A percentile compares a stretch with the other conserved stretches of the same genome.
phyloP scores from a whole-genome alignment of 2,113 vertebrate genomes.

The Mola mola region DNA sequence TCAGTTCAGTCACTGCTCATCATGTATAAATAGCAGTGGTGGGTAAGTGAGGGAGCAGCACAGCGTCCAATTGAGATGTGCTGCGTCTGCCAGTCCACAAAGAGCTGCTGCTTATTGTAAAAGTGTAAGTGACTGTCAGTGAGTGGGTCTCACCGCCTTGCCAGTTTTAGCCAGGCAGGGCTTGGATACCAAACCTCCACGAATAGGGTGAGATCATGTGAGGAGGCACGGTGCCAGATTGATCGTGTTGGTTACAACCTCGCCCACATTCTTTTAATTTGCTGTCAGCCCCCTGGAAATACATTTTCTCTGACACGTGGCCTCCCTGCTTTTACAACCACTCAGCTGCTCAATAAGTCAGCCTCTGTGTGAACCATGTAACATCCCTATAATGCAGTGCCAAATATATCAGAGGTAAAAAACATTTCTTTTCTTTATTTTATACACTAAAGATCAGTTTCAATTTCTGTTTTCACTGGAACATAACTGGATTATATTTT shows the following conservation, averaged over 20 bases:
- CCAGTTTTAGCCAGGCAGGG: slow-evolving; percentile 33
- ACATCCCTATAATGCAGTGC: no score
- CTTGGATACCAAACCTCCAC: slow-evolving; percentile 50
- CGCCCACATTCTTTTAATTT: slow-evolving; percentile 70
- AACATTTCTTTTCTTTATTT: no score
- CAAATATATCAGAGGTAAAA: no score
- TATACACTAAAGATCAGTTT: no score
- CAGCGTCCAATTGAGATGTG: slow-evolving; percentile 12
- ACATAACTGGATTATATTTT: neutral
- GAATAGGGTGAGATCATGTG: slow-evolving; percentile 70
- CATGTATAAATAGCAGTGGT: slow-evolving; percentile 46
- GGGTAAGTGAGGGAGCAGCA: slow-evolving; percentile 36
- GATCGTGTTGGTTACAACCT: slow-evolving; percentile 61
- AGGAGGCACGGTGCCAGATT: slow-evolving; percentile 58
- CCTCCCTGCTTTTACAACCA: slow-evolving; percentile 28
- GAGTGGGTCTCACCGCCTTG: neutral
- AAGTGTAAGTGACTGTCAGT: slow-evolving; percentile 28
- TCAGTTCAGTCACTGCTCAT: slow-evolving; percentile 28
- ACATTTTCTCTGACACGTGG: slow-evolving; percentile 50
- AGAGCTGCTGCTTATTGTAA: neutral
- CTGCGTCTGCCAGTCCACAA: slow-evolving; percentile 1
- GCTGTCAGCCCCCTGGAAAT: slow-evolving; percentile 69
- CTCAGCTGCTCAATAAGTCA: slow-evolving; percentile 48
- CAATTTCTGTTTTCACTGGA: neutral
- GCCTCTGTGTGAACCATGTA: slow-evolving; percentile 28